Percentiles rank a stretch among this genome's conserved stretches.
Conservation (phyloP, 1,140 invertebrate genomes). For the Caenorhabditis tropicalis region DNA sequence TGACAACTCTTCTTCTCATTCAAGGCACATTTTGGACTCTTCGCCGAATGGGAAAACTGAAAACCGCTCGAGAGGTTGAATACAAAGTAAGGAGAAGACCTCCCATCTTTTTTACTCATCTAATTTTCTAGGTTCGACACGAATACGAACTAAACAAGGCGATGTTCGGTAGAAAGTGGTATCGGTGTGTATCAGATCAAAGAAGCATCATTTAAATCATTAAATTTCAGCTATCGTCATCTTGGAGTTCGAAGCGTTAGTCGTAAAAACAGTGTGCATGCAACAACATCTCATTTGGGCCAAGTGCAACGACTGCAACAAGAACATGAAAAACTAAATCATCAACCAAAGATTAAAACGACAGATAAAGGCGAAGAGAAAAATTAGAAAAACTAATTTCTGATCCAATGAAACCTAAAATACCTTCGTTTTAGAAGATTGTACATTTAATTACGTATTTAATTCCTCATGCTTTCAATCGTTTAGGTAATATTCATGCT, state of each 20-base stretch:
- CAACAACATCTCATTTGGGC: slow-evolving; percentile 10
- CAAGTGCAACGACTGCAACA: slow-evolving; percentile 23
- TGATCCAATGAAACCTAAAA: neutral
- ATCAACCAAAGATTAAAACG: neutral
- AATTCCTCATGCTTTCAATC: too few species aligned
- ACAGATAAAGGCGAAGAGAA: neutral
- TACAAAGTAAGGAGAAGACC: slow-evolving; percentile 34
- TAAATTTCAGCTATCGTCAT: slow-evolving; percentile 34
- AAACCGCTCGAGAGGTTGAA: slow-evolving; percentile 64
- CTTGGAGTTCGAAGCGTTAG: slow-evolving; percentile 41
- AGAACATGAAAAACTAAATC: slow-evolving; percentile 9
- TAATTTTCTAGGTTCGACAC: neutral
- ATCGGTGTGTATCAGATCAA: neutral
- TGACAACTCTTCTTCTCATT: slow-evolving; percentile 60
- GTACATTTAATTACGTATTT: neutral
- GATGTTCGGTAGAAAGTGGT: slow-evolving; percentile 21
- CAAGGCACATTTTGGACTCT: slow-evolving; percentile 60
- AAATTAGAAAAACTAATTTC: neutral
- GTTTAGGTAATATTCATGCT: too few species aligned
- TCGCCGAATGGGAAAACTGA: slow-evolving; percentile 61
- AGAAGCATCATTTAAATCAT: neutral
- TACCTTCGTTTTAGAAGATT: neutral
- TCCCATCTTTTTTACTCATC: neutral
- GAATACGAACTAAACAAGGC: slow-evolving; percentile 47
- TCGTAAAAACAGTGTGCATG: slow-evolving; percentile 24